phyloP scores from a whole-genome alignment of 2,888 invertebrate species.

The Hoplodrina blanda region DNA sequence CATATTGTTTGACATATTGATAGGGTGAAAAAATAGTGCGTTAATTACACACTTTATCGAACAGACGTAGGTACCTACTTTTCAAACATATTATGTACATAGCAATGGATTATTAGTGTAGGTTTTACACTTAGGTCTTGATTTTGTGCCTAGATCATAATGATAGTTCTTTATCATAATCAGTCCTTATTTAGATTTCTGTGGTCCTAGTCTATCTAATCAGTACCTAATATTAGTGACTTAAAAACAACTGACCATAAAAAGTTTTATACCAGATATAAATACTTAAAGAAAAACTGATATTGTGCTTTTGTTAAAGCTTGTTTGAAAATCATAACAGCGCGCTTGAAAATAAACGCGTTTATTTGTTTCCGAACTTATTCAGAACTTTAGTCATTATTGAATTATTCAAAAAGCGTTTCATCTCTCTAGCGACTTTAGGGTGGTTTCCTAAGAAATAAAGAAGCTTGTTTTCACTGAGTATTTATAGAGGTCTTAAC shows the following conservation, averaged over 20 bases:
- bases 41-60: too few relatives aligned
- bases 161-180: too few relatives aligned
- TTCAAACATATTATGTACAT: too few relatives aligned
- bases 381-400: background rate
- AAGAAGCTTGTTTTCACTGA: background rate
- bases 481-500: background rate
- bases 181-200: too few relatives aligned
- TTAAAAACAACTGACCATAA: background rate
- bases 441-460: background rate
- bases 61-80: too few relatives aligned
- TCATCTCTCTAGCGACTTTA: background rate
- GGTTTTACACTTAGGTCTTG: too few relatives aligned
- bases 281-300: background rate
- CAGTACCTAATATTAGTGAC: too few relatives aligned
- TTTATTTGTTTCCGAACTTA: background rate
- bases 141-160: too few relatives aligned
- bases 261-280: background rate
- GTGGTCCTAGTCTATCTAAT: too few relatives aligned
- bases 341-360: background rate
- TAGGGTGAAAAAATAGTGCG: too few relatives aligned
- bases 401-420: background rate
- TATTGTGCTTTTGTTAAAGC: background rate
- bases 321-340: background rate
- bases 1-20: too few relatives aligned
- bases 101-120: too few relatives aligned